These are phyloP conservation scores for Patiria pectinifera DNA, from an alignment of 53 echinoderm and acorn worm species.

Conservation along the genomic window DNA sequence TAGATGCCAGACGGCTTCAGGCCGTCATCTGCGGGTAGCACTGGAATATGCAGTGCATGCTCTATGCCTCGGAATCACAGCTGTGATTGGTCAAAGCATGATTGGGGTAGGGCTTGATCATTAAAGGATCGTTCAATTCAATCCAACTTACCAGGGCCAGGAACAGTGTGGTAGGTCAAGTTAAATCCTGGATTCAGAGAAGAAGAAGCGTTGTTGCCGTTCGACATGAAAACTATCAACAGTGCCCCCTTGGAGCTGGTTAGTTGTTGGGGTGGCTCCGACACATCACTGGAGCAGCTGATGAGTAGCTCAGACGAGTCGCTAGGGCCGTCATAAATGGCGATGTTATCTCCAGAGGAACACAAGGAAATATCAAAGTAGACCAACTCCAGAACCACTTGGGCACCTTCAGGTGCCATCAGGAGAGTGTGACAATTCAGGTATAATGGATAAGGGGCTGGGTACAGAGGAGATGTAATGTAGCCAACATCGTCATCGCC, in stretches of 20 bases:
- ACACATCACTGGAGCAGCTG: constrained; percentile 1
- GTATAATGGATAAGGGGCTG: constrained; percentile 7
- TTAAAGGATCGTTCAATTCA: too few species aligned
- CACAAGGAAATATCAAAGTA: background rate
- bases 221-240: background rate
- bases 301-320: background rate
- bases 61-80: too few species aligned
- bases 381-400: constrained; percentile 3
- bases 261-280: background rate
- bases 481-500: background rate
- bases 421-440: constrained; percentile 16
- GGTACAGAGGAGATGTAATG: constrained; percentile 41
- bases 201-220: background rate
- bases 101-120: too few species aligned
- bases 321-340: constrained; percentile 22
- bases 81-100: too few species aligned
- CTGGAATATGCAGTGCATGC: too few species aligned
- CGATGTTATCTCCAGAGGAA: background rate
- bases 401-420: constrained; percentile 5
- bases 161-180: too few species aligned
- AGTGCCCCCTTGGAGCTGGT: constrained; percentile 6
- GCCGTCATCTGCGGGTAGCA: too few species aligned
- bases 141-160: too few species aligned
- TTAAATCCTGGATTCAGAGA: background rate
- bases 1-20: too few species aligned